Percentiles rank a stretch among this genome's conserved stretches.
These are phyloP conservation scores for Pseudeuparius sepicola DNA, from an alignment of 2,888 invertebrate genomes.

Conservation along the genomic window DNA sequence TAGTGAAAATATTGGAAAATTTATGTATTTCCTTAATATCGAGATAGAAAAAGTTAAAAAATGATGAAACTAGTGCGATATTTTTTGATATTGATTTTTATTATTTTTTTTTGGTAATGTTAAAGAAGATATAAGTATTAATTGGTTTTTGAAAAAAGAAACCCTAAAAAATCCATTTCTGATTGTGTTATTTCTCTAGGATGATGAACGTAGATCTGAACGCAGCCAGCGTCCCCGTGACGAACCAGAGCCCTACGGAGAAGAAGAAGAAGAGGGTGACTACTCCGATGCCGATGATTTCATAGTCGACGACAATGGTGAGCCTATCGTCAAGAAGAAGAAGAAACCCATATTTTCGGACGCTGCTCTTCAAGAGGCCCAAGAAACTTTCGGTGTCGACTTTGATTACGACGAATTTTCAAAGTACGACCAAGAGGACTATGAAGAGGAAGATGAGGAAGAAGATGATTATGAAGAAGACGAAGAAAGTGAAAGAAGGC, in stretches of 20 bases:
- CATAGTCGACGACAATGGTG: constrained; percentile 92
- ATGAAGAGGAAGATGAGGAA: constrained; percentile 75
- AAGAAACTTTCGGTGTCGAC: constrained; percentile 99
- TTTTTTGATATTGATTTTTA: too few species aligned
- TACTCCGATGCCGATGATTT: constrained; percentile 90
- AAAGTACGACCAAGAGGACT: constrained; percentile 78
- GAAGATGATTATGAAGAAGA: constrained; percentile 70
- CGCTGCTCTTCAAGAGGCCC: constrained; percentile 91
- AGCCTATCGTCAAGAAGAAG: constrained; percentile 73
- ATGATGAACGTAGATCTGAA: constrained; percentile 69
- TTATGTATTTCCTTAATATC: constrained; percentile 2
- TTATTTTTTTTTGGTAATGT: too few species aligned
- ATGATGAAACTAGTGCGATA: too few species aligned
- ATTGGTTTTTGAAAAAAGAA: too few species aligned
- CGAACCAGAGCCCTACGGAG: constrained; percentile 60
- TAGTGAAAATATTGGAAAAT: not conserved
- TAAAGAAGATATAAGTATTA: too few species aligned
- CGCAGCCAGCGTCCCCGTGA: constrained; percentile 50
- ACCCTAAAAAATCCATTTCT: too few species aligned
- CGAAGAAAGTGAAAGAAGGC: constrained; percentile 48
- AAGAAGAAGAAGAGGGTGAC: constrained; percentile 70
- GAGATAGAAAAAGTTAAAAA: too few species aligned
- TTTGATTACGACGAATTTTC: constrained; percentile 90
- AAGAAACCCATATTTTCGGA: constrained; percentile 78
- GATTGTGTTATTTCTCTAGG: too few species aligned